phyloP scores from a whole-genome alignment of 1,140 invertebrate genomes.

The Zaprionus lachaisei region DNA sequence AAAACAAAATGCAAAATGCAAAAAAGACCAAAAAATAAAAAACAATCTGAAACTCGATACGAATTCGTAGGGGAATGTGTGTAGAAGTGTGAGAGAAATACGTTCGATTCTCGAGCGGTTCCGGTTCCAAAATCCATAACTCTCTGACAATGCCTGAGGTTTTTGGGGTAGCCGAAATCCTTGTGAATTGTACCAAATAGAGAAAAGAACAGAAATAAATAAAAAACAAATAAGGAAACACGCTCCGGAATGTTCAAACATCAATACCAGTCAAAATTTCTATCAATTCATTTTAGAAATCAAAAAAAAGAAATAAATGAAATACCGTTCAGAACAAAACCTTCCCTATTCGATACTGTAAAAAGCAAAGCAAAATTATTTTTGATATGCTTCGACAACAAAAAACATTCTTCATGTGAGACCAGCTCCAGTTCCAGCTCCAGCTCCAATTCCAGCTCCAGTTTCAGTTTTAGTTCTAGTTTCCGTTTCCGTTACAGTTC shows the following conservation, averaged over 20 bases:
- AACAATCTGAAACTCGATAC: neutral
- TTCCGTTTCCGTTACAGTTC: conserved; percentile 17
- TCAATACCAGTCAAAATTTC: conserved; percentile 34
- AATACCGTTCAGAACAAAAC: conserved; percentile 23
- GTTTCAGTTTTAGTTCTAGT: conserved; percentile 26
- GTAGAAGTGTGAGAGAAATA: conserved; percentile 4
- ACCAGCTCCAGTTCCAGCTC: conserved; percentile 55
- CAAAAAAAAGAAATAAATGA: conserved; percentile 1
- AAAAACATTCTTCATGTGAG: conserved; percentile 60
- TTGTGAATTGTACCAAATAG: neutral
- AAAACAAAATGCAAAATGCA: neutral
- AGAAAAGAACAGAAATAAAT: neutral
- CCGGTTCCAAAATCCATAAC: neutral
- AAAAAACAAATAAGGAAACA: conserved; percentile 4
- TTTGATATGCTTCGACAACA: conserved; percentile 42
- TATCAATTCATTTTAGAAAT: conserved; percentile 11
- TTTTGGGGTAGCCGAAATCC: conserved; percentile 5
- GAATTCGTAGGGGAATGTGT: conserved; percentile 5
- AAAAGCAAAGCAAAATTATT: conserved; percentile 39
- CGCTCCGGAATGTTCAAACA: conserved; percentile 18
- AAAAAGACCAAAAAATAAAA: neutral
- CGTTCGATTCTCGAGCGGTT: conserved; percentile 1
- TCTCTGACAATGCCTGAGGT: neutral
- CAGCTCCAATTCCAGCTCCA: conserved; percentile 45
- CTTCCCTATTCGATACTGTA: conserved; percentile 45